Base-by-base conservation (phyloP, 2,113 vertebrate species). In the Hemibagrus wyckioides region DNA sequence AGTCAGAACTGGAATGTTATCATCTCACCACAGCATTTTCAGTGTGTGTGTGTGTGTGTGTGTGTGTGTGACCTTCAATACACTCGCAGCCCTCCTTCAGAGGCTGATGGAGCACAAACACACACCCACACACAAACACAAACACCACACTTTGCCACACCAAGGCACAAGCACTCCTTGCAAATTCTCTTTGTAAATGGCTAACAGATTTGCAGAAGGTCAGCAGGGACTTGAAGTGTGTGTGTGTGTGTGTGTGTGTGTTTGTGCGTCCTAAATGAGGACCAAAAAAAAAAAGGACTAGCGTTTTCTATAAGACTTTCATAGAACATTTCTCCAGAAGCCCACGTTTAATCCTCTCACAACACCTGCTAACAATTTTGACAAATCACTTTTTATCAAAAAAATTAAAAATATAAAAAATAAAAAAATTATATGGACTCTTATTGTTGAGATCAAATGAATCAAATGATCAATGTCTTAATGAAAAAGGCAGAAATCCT, bases 41-140 rank as follows among this genome's bases (percentile, higher is more conserved):
- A 23, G 80, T 63, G 80, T 61, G 56, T 65, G 44, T 84, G 30
- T 36, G 6, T n/a, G 59, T 59, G 33, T 44, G 77, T 80, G 25
- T 63, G 54, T 28, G 59, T 71, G 63, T 8, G 77, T 71, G 86
- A 87, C 79, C 79, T 86, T 82, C 79, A 81, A 65, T 14, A 28
- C 23, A 82, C 28, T 82, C 25, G 2, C 39, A 28, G 25, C 33
- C 44, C 54, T 67, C 50, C 65, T 82, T 81, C 80, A 44, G 63
- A 56, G 65, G 36, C 65, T 50, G 65, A 82, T 59, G 79, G 77
- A 86, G 85, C 54, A 33, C 71, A 84, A 50, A 82, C 77, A 87
- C 65, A 52, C 80, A 59, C 23, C 36, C 85, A 41, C 56, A 80
- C 7, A 19, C 25, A 33, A 25, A 73, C 69, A 76, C 56, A 71